These are phyloP conservation scores for Jordanella pulchra DNA, from an alignment of 2,797 vertebrate species.

Conservation along the genomic window DNA sequence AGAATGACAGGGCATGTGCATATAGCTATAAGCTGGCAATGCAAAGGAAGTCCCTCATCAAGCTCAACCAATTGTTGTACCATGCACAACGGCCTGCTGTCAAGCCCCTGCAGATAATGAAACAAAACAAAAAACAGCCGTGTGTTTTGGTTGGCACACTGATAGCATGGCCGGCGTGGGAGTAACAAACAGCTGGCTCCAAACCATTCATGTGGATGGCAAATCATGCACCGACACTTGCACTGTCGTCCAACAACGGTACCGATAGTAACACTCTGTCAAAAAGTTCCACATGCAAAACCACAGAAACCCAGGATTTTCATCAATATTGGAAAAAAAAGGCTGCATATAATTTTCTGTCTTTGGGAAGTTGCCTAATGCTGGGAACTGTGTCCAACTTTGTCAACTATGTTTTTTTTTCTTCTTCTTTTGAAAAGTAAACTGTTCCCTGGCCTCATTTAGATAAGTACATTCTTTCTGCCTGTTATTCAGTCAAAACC, in stretches of 20 bases:
- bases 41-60: constrained; percentile 26
- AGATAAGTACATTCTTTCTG: constrained; percentile 30
- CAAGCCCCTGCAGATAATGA: constrained; percentile 1
- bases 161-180: constrained; percentile 59
- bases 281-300: constrained; percentile 58
- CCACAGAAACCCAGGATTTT: constrained; percentile 68
- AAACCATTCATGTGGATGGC: constrained; percentile 39
- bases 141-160: constrained; percentile 30
- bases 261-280: constrained; percentile 73
- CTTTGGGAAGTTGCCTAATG: constrained; percentile 36
- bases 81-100: constrained; percentile 23
- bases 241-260: constrained; percentile 42
- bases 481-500: constrained; percentile 51
- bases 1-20: neutral
- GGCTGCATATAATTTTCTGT: constrained; percentile 22
- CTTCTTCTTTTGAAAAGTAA: constrained; percentile 31
- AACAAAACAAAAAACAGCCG: constrained; percentile 4
- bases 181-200: constrained; percentile 66
- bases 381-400: constrained; percentile 27
- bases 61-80: constrained; percentile 21
- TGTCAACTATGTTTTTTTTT: constrained; percentile 18
- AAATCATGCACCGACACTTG: constrained; percentile 42
- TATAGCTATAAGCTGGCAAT: constrained; percentile 18
- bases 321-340: constrained; percentile 56
- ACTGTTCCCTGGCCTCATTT: constrained; percentile 44